phyloP scores from a whole-genome alignment of 1,140 invertebrate species.

The Orchestia grillus region DNA sequence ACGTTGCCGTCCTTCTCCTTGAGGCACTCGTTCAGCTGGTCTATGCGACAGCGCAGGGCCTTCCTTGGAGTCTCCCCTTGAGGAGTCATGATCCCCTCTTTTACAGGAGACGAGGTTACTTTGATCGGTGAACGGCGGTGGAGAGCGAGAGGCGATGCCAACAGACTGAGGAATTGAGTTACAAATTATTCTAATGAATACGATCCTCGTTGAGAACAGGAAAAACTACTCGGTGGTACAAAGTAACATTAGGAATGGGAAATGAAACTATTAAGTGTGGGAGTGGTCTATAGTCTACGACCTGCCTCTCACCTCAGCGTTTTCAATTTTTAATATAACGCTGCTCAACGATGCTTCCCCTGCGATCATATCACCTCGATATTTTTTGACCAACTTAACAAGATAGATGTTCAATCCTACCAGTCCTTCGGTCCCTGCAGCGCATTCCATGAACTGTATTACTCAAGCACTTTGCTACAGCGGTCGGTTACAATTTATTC shows the following conservation, averaged over 20 bases:
- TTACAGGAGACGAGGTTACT: background rate
- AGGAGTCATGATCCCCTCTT: background rate
- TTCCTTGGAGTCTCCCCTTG: constrained; percentile 27
- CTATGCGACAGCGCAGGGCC: constrained; percentile 2
- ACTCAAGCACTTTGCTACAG: too few species aligned
- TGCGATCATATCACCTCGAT: too few species aligned
- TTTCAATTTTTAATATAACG: too few species aligned
- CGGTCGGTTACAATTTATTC: too few species aligned
- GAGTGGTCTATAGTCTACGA: background rate
- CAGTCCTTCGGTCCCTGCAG: too few species aligned
- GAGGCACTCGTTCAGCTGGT: background rate
- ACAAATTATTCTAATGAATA: background rate
- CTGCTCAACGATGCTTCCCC: too few species aligned
- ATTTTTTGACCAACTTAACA: too few species aligned
- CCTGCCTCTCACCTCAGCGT: too few species aligned
- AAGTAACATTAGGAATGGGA: background rate
- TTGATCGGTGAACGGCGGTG: background rate
- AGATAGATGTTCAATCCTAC: too few species aligned
- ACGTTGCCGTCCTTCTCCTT: constrained; percentile 7
- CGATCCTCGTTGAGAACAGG: background rate
- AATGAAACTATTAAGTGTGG: background rate
- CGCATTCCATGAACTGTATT: too few species aligned
- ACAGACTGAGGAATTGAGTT: background rate
- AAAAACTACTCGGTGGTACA: background rate
- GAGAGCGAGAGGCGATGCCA: background rate